A percentile compares a stretch with the other conserved stretches of the same genome.
These are phyloP conservation scores for Dione vanillae DNA, from an alignment of 2,888 invertebrate genomes.

Conservation along the genomic window DNA sequence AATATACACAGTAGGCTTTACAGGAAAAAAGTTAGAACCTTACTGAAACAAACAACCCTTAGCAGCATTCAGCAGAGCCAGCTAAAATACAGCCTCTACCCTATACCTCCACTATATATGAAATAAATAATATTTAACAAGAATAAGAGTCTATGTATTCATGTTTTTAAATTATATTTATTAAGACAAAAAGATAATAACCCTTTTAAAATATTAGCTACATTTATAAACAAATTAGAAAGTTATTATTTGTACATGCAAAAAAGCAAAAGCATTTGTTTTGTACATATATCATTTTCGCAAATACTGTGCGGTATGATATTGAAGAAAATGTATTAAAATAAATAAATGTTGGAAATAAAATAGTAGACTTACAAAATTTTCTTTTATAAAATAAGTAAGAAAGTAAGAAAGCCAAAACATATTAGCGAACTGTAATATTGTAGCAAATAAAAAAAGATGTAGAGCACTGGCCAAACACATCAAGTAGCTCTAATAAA, in stretches of 20 bases:
- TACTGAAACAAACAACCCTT: too few species aligned
- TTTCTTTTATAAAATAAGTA: neutral
- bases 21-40: too few species aligned
- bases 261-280: too few species aligned
- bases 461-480: constrained; percentile 15
- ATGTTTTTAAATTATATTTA: neutral
- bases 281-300: too few species aligned
- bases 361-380: neutral
- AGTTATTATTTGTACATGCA: too few species aligned
- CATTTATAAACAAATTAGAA: neutral
- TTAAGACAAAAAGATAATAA: neutral
- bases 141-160: neutral
- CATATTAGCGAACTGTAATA: constrained; percentile 17
- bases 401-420: neutral
- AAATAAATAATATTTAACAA: too few species aligned
- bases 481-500: constrained; percentile 24
- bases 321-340: too few species aligned
- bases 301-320: too few species aligned
- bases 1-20: too few species aligned
- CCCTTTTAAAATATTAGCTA: neutral
- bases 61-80: too few species aligned
- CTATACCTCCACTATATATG: too few species aligned
- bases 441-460: neutral
- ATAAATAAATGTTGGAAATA: neutral
- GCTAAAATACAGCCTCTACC: too few species aligned